phyloP scores from a whole-genome alignment of 1,140 invertebrate genomes.

The Oscheius sp. region DNA sequence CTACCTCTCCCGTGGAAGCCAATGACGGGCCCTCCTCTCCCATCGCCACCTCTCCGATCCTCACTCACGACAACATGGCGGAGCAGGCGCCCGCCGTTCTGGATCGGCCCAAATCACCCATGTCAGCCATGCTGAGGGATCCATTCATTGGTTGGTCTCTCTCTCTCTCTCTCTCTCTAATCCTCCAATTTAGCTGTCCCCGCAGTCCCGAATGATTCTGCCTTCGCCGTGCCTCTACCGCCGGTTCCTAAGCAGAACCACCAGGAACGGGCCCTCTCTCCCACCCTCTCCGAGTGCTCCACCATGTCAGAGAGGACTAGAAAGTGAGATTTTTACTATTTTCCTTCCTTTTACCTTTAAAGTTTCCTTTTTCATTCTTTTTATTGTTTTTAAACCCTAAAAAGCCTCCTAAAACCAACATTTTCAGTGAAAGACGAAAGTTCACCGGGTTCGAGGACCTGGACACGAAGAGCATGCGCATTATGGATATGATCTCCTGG shows the following conservation, averaged over 20 bases:
- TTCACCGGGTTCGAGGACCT: slow-evolving; percentile 28
- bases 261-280: no score
- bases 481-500: slow-evolving; percentile 26
- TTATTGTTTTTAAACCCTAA: slow-evolving; percentile 20
- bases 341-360: background rate
- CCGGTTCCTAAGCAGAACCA: no score
- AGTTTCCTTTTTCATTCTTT: background rate
- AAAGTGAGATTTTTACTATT: background rate
- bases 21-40: no score
- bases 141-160: background rate
- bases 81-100: no score
- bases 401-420: background rate
- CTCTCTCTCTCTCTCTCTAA: background rate
- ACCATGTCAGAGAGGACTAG: background rate
- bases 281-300: background rate
- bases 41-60: no score
- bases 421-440: background rate
- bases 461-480: slow-evolving; percentile 29
- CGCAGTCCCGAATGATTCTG: no score
- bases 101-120: no score
- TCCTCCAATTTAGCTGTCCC: no score
- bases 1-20: no score
- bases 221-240: no score
- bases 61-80: no score
- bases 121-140: no score